phyloP scores from a whole-genome alignment of 2,888 invertebrate genomes.

The Desoria tigrina region DNA sequence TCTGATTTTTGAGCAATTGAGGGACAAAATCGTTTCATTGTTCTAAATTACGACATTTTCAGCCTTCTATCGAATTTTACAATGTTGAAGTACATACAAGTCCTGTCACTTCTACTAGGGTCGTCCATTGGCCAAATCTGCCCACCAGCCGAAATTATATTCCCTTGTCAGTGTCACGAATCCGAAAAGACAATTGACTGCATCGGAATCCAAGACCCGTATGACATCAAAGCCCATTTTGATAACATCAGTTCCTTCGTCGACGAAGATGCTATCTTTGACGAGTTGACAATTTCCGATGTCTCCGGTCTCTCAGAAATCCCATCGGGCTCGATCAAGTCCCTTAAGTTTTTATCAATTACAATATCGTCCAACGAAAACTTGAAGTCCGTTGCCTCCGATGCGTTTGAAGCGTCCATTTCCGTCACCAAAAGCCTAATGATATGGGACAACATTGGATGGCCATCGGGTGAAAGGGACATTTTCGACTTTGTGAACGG shows the following conservation, averaged over 20 bases:
- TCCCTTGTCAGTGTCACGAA: background rate
- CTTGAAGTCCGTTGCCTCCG: constrained; percentile 7
- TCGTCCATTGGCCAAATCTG: background rate
- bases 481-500: constrained; percentile 1
- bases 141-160: background rate
- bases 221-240: background rate
- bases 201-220: no score
- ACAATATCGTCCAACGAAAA: background rate
- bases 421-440: background rate
- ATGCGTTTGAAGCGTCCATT: constrained; percentile 5
- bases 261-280: background rate
- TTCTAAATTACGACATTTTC: no score
- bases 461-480: background rate
- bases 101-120: no score
- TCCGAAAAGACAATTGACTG: background rate
- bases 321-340: background rate
- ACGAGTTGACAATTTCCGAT: background rate
- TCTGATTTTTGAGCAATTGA: no score
- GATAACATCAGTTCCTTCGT: background rate
- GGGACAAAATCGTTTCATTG: no score
- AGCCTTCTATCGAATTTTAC: no score
- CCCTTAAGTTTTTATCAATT: constrained; percentile 8
- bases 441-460: background rate
- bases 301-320: constrained; percentile 1
- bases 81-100: no score